Base-by-base conservation (phyloP, 2,888 invertebrate genomes). In the Drosophila eohydei region DNA sequence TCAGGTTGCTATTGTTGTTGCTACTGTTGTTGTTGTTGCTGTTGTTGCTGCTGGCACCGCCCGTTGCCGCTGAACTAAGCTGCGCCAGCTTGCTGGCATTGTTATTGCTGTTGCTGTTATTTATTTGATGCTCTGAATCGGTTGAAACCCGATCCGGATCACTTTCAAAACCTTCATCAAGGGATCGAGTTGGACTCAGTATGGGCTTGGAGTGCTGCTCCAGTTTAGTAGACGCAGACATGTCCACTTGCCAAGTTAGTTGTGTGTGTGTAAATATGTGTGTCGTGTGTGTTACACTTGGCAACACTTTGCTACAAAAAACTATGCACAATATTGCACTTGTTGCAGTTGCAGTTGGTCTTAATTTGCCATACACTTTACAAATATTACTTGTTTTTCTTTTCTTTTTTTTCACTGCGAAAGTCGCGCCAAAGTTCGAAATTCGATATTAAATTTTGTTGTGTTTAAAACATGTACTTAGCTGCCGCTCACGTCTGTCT, bases 121-220 rank as follows among this genome's bases (percentile, higher is more conserved):
- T 85, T 87, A 91, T 89, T 89, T 91, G 91, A 83, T 92, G 93
- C 90, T 93, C 93, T 70, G 93, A 93, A 91, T 93, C 93, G 40
- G 93, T 93, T 71, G 93, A 93, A 88, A 93, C 91, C 71, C 93
- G 92, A 92, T 93, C 93, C 85, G 93, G 93, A 92, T 93, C 93
- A 90, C 93, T 93, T 92, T 93, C 93, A 81, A 93, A 93, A 85
- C 93, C 93, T 91, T 93, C 93, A 71, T 93, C 93, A 68, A 93
- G 91, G 78, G 93, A 93, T 91, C 93, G 91, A 74, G 93, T 93
- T 81, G 93, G 93, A 87, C 93, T 93, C 71, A 93, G 90, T 81
- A 93, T 93, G 71, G 93, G 93, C 79, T 93, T 93, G 60, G 92
- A 91, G 79, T 91, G 92, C 71, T 91, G 90, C 83, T 93, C 93